A percentile compares a stretch with the other conserved stretches of the same genome.
These are phyloP conservation scores for Andrena dorsata DNA, from an alignment of 2,888 invertebrate species.

Conservation along the genomic window DNA sequence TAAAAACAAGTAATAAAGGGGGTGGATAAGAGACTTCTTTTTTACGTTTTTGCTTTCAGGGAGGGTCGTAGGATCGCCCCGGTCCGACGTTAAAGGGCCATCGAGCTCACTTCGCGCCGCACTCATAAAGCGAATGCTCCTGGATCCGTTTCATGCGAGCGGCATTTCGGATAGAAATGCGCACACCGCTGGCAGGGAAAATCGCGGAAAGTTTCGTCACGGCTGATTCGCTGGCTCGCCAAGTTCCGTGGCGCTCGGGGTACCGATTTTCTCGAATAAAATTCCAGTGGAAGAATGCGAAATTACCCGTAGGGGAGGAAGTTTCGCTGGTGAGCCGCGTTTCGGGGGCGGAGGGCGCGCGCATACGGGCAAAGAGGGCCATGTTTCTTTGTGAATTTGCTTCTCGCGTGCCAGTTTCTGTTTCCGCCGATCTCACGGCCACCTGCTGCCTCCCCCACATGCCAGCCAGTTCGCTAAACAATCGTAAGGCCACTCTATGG, in stretches of 20 bases:
- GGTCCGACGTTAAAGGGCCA: background rate
- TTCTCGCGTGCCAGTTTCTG: slow-evolving; percentile 45
- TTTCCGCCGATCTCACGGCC: slow-evolving; percentile 51
- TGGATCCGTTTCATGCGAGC: slow-evolving; percentile 8
- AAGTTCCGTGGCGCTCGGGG: slow-evolving; percentile 15
- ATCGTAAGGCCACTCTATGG: slow-evolving; percentile 1
- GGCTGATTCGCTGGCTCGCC: slow-evolving; percentile 27
- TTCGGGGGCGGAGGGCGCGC: background rate
- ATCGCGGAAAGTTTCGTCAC: slow-evolving; percentile 19
- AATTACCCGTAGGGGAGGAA: slow-evolving; percentile 55
- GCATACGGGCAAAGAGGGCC: slow-evolving; percentile 14
- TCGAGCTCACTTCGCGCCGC: slow-evolving; percentile 6
- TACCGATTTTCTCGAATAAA: slow-evolving; percentile 52
- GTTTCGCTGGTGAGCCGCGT: slow-evolving; percentile 29
- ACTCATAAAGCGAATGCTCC: slow-evolving; percentile 9
- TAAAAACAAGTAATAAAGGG: background rate
- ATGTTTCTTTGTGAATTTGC: slow-evolving; percentile 50
- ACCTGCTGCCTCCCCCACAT: slow-evolving; percentile 54
- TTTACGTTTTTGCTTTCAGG: background rate
- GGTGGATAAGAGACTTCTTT: background rate
- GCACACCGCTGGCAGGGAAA: background rate
- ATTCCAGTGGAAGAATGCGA: slow-evolving; percentile 53
- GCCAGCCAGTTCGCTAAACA: slow-evolving; percentile 39
- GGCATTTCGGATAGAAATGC: slow-evolving; percentile 6
- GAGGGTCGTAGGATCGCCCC: background rate